Conservation (phyloP, 2,888 invertebrate species). For the Lepas anatifera region DNA sequence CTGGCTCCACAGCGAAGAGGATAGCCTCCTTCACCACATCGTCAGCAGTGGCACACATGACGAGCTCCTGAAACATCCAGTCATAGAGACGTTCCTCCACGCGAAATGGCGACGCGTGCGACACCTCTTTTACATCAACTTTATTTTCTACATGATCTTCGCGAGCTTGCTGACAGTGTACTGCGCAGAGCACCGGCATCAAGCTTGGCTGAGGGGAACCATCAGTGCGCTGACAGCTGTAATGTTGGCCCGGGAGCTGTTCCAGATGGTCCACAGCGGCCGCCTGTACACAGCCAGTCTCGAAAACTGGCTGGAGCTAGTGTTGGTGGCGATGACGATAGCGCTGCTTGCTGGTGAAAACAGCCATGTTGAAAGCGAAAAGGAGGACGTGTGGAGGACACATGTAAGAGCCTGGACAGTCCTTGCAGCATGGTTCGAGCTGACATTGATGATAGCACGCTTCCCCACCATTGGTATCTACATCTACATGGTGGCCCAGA, state of each 20-base stretch:
- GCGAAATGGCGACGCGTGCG: slow-evolving; percentile 45
- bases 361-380: no score
- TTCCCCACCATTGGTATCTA: slow-evolving; percentile 46
- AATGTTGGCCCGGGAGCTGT: slow-evolving; percentile 16
- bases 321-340: slow-evolving; percentile 37
- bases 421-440: slow-evolving; percentile 44
- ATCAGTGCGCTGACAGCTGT: not conserved
- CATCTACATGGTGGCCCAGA: slow-evolving; percentile 48
- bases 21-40: slow-evolving; percentile 42
- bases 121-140: slow-evolving; percentile 39
- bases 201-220: not conserved
- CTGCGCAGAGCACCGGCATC: not conserved
- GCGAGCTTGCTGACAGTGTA: slow-evolving; percentile 30
- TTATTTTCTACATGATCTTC: slow-evolving; percentile 40
- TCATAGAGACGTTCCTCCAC: slow-evolving; percentile 44
- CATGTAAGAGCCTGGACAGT: slow-evolving; percentile 42
- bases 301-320: slow-evolving; percentile 46
- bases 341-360: slow-evolving; percentile 35
- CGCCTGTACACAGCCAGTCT: slow-evolving; percentile 41
- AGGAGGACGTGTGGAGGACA: slow-evolving; percentile 31
- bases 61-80: slow-evolving; percentile 42
- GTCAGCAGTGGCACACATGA: slow-evolving; percentile 40
- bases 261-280: slow-evolving; percentile 41
- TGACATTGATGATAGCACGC: slow-evolving; percentile 44
- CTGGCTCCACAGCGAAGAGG: slow-evolving; percentile 41